phyloP scores from a whole-genome alignment of 1,140 invertebrate species.

The Zaprionus vittiger region DNA sequence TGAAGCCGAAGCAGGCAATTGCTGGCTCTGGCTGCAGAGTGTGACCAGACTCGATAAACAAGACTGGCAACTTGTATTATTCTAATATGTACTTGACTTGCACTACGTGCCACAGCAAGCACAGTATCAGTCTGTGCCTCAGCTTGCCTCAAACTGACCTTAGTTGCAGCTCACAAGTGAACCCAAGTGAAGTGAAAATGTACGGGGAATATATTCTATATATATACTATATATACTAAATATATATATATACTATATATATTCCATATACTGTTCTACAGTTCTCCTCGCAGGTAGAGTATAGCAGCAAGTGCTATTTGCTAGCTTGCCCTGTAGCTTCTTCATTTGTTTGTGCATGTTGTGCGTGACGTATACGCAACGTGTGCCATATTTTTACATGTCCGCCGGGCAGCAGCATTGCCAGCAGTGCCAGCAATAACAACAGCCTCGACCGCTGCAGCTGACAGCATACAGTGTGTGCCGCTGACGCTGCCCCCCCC shows the following conservation, averaged over 20 bases:
- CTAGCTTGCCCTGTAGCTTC: neutral
- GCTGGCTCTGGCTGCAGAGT: neutral
- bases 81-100: too few relatives aligned
- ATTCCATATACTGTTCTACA: too few relatives aligned
- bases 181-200: too few relatives aligned
- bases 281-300: too few relatives aligned
- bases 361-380: conserved; percentile 74
- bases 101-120: too few relatives aligned
- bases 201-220: too few relatives aligned
- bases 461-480: conserved; percentile 67
- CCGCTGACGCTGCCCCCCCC: conserved; percentile 57
- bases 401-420: conserved; percentile 61
- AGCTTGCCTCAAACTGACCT: too few relatives aligned
- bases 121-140: too few relatives aligned
- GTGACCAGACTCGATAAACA: conserved; percentile 5
- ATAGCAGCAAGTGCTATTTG: too few relatives aligned
- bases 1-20: neutral
- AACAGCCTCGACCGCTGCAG: conserved; percentile 52
- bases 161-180: too few relatives aligned
- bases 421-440: conserved; percentile 27
- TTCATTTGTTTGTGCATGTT: conserved; percentile 51
- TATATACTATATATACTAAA: too few relatives aligned
- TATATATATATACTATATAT: too few relatives aligned
- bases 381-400: conserved; percentile 78
- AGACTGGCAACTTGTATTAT: neutral